Conservation (phyloP, 2,888 invertebrate genomes). For the Nomada ruficornis region DNA sequence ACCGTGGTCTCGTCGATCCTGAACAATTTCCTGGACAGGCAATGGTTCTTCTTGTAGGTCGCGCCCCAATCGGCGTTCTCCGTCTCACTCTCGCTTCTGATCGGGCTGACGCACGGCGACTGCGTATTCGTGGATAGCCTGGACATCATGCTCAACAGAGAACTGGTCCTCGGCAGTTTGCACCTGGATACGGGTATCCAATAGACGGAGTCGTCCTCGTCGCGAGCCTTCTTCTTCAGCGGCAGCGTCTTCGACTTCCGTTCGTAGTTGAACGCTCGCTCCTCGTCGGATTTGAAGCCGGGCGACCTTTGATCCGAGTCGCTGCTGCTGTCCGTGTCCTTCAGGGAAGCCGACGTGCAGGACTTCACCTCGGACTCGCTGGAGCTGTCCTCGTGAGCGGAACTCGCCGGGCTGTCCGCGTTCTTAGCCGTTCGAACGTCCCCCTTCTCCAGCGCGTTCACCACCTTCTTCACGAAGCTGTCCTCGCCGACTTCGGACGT, state of each 20-base stretch:
- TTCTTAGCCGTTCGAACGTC: background rate
- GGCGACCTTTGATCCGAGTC: slow-evolving; percentile 56
- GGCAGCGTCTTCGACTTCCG: background rate
- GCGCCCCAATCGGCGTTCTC: background rate
- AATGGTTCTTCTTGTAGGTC: background rate
- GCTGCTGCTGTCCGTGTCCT: slow-evolving; percentile 68
- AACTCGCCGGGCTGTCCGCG: background rate
- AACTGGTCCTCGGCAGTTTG: slow-evolving; percentile 66
- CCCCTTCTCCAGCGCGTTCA: slow-evolving; percentile 65
- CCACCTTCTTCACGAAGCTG: slow-evolving; percentile 70
- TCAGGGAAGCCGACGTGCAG: slow-evolving; percentile 61
- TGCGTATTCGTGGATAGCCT: slow-evolving; percentile 15
- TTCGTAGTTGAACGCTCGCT: slow-evolving; percentile 9
- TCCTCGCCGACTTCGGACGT: slow-evolving; percentile 17
- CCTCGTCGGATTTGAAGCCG: slow-evolving; percentile 20
- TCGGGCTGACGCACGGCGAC: slow-evolving; percentile 73
- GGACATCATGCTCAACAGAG: slow-evolving; percentile 67
- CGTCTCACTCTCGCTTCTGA: slow-evolving; percentile 37
- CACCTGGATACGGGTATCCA: slow-evolving; percentile 69
- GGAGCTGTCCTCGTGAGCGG: slow-evolving; percentile 28
- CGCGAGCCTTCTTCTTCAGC: background rate
- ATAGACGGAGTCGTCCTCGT: slow-evolving; percentile 68
- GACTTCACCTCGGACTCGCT: slow-evolving; percentile 54
- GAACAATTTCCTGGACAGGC: slow-evolving; percentile 41
- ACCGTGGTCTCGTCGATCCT: slow-evolving; percentile 68